Percentiles rank a stretch among this genome's conserved stretches.
phyloP scores from a whole-genome alignment of 2,113 vertebrate species.

The Callipepla californica region DNA sequence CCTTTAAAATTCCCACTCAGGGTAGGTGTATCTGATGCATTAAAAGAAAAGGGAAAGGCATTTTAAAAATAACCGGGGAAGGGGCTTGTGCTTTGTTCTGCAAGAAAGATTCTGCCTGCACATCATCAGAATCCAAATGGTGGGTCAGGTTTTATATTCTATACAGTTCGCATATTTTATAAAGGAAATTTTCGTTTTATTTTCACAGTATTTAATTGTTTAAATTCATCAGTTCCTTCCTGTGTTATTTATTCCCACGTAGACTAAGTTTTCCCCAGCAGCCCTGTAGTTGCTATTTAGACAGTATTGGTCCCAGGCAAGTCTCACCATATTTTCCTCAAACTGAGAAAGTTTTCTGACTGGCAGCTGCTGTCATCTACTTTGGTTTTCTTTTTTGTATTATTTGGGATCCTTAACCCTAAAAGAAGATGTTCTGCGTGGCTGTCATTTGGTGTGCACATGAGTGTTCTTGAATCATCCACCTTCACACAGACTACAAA shows the following conservation, averaged over 20 bases:
- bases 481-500: background rate
- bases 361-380: background rate
- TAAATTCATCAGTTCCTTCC: background rate
- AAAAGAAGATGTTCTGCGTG: background rate
- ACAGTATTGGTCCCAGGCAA: background rate
- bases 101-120: background rate
- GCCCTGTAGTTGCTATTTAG: background rate
- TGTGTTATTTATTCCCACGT: background rate
- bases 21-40: slow-evolving; percentile 72
- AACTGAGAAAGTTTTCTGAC: background rate
- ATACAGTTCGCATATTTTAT: background rate
- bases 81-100: background rate
- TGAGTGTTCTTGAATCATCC: background rate
- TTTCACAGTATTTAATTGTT: background rate
- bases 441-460: background rate
- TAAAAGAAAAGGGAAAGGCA: background rate
- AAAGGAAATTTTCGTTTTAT: background rate
- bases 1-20: slow-evolving; percentile 94
- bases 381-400: background rate
- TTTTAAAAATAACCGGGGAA: background rate
- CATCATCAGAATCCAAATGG: background rate
- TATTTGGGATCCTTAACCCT: background rate
- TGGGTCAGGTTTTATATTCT: background rate
- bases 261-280: background rate
- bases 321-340: background rate